Evolutionary conservation across 2,797 vertebrate species (phyloP).

Genomic region (Danionella dracula): DNA sequence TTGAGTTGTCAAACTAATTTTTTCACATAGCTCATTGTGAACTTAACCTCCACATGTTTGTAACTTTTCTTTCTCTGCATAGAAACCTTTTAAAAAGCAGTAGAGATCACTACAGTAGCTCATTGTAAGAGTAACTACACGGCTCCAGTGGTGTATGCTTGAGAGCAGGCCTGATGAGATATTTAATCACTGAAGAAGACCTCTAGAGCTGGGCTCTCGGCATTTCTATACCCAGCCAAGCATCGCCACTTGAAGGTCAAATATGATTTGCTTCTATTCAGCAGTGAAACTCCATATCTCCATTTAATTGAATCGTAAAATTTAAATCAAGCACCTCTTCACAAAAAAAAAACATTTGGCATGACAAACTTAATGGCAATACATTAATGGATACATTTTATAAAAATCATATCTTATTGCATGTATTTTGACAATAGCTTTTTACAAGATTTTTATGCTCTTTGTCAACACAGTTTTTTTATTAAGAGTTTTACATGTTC

Average conservation of each 20-base stretch:
- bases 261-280: not conserved
- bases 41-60: not conserved
- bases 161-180: slow-evolving; percentile 1
- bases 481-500: too few relatives aligned
- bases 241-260: slow-evolving; percentile 27
- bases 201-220: not conserved
- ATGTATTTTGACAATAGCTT: too few relatives aligned
- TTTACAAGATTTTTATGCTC: too few relatives aligned
- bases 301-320: not conserved
- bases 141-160: not conserved
- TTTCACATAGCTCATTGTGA: too few relatives aligned
- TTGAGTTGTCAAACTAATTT: too few relatives aligned
- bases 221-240: slow-evolving; percentile 23
- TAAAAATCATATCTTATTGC: too few relatives aligned
- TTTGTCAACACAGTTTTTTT: too few relatives aligned
- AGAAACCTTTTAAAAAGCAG: not conserved
- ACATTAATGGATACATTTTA: too few relatives aligned
- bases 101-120: not conserved
- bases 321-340: not conserved
- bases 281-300: slow-evolving; percentile 13
- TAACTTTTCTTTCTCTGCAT: not conserved
- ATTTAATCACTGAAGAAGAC: slow-evolving; percentile 2
- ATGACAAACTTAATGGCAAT: too few relatives aligned
- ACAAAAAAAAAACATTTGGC: too few relatives aligned
- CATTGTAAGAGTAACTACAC: not conserved